phyloP scores from a whole-genome alignment of 2,113 vertebrate species.

The Casuarius casuarius region DNA sequence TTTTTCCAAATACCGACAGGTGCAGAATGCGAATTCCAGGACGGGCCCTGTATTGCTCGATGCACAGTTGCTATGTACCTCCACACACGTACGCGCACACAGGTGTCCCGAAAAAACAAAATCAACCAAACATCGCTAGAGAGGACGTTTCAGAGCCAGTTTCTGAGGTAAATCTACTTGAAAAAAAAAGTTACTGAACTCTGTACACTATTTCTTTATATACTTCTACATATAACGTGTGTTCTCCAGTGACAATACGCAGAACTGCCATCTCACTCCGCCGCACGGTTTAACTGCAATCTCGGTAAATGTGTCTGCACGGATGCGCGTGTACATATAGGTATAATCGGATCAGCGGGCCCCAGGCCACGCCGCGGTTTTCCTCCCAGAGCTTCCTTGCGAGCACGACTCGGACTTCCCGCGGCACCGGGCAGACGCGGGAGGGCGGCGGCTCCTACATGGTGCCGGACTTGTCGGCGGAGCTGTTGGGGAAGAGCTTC shows the following conservation, averaged over 20 bases:
- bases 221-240: conserved; percentile 59
- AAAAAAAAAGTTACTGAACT: conserved; percentile 67
- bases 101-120: neutral
- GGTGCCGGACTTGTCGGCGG: conserved; percentile 90
- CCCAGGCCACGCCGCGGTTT: neutral
- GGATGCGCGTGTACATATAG: neutral
- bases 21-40: conserved; percentile 26
- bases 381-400: neutral
- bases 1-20: neutral
- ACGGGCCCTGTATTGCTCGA: conserved; percentile 75
- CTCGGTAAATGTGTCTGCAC: neutral
- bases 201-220: conserved; percentile 70
- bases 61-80: conserved; percentile 55
- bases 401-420: neutral
- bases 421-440: neutral
- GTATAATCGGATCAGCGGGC: neutral
- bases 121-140: conserved; percentile 42
- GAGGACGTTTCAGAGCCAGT: conserved; percentile 75
- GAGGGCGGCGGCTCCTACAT: conserved; percentile 76
- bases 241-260: conserved; percentile 59
- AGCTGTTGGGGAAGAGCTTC: conserved; percentile 90
- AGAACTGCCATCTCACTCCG: conserved; percentile 2
- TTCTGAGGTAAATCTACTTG: conserved; percentile 89
- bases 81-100: conserved; percentile 46
- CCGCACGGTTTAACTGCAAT: neutral